These are phyloP conservation scores for Ancistrus triradiatus DNA, from an alignment of 2,113 vertebrate genomes.

Conservation along the genomic window DNA sequence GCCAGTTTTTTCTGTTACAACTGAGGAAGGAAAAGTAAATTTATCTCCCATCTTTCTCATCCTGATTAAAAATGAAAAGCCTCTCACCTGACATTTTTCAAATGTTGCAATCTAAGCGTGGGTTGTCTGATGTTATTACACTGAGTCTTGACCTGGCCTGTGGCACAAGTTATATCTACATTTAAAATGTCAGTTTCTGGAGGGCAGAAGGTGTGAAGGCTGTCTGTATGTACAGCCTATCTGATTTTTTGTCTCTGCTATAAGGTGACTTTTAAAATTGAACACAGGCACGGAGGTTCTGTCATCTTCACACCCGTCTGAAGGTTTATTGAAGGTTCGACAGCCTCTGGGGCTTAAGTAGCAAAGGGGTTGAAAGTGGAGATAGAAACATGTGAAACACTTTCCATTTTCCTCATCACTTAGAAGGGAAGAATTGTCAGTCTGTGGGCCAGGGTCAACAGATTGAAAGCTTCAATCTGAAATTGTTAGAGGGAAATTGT, in stretches of 20 bases:
- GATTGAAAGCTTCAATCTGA: slow-evolving; percentile 9
- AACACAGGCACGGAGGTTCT: slow-evolving; percentile 7
- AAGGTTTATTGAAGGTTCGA: not conserved
- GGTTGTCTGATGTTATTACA: not conserved
- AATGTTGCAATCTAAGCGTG: not conserved
- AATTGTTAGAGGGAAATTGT: no score
- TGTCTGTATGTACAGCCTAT: slow-evolving; percentile 5
- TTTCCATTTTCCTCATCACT: not conserved
- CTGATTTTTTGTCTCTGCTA: slow-evolving; percentile 18
- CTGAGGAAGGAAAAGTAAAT: no score
- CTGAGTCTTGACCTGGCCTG: not conserved
- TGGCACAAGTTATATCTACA: slow-evolving; percentile 2
- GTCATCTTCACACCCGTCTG: not conserved
- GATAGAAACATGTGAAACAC: slow-evolving; percentile 12
- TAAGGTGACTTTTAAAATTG: slow-evolving; percentile 23
- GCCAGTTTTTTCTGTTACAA: no score
- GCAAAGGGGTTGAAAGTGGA: slow-evolving; percentile 9
- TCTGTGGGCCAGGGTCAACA: slow-evolving; percentile 8
- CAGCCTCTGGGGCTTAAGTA: not conserved
- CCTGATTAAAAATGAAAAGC: not conserved
- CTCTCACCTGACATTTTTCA: not conserved
- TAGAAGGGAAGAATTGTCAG: not conserved
- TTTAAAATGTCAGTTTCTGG: slow-evolving; percentile 17
- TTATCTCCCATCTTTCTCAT: not conserved
- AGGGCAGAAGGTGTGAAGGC: slow-evolving; percentile 14